Evolutionary conservation across 37 sponge, comb jelly and placozoan species (phyloP).

Genomic region (Beroe ovata): DNA sequence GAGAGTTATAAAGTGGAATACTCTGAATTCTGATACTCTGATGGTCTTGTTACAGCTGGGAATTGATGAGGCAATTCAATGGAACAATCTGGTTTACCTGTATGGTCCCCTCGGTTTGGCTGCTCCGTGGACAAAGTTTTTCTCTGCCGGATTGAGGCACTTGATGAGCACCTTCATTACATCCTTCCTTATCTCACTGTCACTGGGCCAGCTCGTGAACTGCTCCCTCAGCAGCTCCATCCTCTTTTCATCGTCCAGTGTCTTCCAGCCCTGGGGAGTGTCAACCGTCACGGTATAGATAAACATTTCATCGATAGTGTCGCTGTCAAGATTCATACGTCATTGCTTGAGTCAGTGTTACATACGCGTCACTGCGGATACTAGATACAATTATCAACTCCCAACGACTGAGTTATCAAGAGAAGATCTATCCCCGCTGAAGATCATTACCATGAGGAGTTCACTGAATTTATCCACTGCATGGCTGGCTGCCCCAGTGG

Average conservation of each 20-base stretch:
- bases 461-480: neutral
- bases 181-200: constrained; percentile 2
- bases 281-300: no score
- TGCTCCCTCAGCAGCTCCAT: neutral
- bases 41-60: no score
- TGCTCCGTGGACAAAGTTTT: constrained; percentile 31
- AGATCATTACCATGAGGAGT: neutral
- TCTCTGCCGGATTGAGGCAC: constrained; percentile 33
- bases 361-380: no score
- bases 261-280: constrained; percentile 18
- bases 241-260: constrained; percentile 7
- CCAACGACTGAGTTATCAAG: no score
- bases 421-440: no score
- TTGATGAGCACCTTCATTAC: neutral
- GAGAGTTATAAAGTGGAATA: no score
- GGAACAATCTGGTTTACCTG: constrained; percentile 1
- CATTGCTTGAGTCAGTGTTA: no score
- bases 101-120: constrained; percentile 55
- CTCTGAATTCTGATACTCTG: no score
- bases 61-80: no score
- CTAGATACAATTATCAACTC: no score
- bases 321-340: no score
- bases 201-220: neutral
- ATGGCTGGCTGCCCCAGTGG: neutral
- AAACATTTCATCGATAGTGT: no score